Conservation (phyloP, 2,113 vertebrate species). For the Syngnathus typhle region DNA sequence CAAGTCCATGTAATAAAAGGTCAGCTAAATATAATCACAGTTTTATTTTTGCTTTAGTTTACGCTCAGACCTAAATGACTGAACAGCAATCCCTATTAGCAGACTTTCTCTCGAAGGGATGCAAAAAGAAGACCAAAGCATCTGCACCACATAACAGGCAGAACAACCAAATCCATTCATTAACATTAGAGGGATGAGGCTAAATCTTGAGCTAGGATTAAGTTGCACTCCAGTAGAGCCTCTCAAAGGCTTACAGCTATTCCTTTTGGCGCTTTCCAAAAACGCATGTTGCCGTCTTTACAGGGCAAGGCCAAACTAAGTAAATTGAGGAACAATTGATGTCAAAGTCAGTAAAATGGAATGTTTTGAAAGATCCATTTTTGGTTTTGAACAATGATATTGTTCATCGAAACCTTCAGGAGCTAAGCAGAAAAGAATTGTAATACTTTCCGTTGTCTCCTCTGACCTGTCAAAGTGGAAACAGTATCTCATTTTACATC, state of each 20-base stretch:
- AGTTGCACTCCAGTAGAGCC: conserved; percentile 54
- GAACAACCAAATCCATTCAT: conserved; percentile 49
- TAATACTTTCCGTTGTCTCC: conserved; percentile 27
- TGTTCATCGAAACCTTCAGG: conserved; percentile 4
- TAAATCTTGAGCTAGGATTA: conserved; percentile 55
- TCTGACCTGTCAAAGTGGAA: conserved; percentile 11
- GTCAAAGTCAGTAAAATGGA: conserved; percentile 34
- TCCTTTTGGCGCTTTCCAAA: conserved; percentile 44
- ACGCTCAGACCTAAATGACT: conserved; percentile 32
- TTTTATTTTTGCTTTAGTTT: conserved; percentile 31
- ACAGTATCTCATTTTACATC: conserved; percentile 29
- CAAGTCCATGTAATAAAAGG: not conserved
- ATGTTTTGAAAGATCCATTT: conserved; percentile 26
- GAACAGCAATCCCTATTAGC: conserved; percentile 51
- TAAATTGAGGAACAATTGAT: conserved; percentile 50
- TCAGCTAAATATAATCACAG: conserved; percentile 9
- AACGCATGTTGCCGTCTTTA: conserved; percentile 44
- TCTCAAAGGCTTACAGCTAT: conserved; percentile 56
- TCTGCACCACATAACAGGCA: conserved; percentile 40
- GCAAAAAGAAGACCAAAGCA: conserved; percentile 28
- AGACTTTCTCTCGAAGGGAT: conserved; percentile 44
- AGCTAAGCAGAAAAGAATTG: conserved; percentile 4
- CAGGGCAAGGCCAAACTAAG: conserved; percentile 50
- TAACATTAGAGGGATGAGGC: conserved; percentile 43
- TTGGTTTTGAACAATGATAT: conserved; percentile 12